Conservation (phyloP, 2,113 vertebrate species). For the Gnathonemus echidnorhynchus region DNA sequence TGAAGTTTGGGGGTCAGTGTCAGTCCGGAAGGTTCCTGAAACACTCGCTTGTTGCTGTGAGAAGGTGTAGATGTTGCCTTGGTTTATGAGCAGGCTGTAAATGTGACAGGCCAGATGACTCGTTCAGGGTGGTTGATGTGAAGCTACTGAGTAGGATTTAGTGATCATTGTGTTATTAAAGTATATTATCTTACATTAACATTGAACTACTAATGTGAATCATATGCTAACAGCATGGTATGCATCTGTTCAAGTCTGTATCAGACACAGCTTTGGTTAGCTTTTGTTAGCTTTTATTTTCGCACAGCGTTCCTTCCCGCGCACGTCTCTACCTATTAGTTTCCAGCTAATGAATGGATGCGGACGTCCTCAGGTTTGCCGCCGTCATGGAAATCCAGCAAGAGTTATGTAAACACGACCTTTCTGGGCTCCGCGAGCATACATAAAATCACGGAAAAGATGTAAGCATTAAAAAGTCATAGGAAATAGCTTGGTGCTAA, state of each 20-base stretch:
- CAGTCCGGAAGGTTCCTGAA: background rate
- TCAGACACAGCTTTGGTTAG: background rate
- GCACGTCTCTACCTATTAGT: background rate
- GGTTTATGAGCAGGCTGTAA: background rate
- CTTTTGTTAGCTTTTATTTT: background rate
- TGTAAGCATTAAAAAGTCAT: constrained; percentile 1
- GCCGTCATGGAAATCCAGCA: background rate
- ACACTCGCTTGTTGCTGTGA: background rate
- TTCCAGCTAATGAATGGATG: background rate
- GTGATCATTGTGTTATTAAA: background rate
- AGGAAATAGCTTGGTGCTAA: background rate
- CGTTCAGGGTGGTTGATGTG: background rate
- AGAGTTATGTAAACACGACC: background rate
- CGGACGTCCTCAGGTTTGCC: background rate
- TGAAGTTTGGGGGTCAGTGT: background rate
- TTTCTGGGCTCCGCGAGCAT: background rate
- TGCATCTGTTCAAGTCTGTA: background rate
- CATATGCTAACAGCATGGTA: background rate
- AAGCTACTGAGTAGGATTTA: background rate
- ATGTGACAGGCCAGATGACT: background rate
- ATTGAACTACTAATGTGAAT: background rate
- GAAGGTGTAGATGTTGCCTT: background rate
- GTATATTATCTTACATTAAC: background rate
- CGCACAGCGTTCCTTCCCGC: background rate
- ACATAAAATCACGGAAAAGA: background rate